A percentile compares a stretch with the other conserved stretches of the same genome.
Evolutionary conservation across 2,888 invertebrate genomes (phyloP).

Genomic region (Itoplectis maculator): DNA sequence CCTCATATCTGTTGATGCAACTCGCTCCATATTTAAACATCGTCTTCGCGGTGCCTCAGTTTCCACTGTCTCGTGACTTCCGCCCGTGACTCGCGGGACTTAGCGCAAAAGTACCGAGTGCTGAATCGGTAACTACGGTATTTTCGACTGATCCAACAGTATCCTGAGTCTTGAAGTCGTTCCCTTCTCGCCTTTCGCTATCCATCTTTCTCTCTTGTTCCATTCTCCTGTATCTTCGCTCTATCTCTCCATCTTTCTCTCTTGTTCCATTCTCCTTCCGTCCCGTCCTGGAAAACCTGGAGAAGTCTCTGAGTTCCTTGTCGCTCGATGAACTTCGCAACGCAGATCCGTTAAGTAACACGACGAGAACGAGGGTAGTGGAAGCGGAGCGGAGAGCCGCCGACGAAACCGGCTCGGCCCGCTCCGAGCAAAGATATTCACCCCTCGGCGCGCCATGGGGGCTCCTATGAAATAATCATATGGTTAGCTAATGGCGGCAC

Average conservation of each 20-base stretch:
- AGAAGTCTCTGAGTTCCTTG: conserved; percentile 35
- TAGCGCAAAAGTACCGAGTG: conserved; percentile 21
- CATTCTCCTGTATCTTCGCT: conserved; percentile 43
- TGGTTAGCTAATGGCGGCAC: conserved; percentile 84
- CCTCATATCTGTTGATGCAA: background rate
- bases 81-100: background rate
- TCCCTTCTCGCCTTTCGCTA: conserved; percentile 24
- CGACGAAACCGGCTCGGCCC: conserved; percentile 63
- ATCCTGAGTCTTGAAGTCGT: background rate
- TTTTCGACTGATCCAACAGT: conserved; percentile 44
- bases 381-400: conserved; percentile 14
- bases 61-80: background rate
- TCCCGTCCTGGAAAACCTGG: conserved; percentile 14
- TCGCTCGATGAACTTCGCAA: conserved; percentile 42
- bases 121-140: conserved; percentile 41
- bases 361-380: conserved; percentile 24
- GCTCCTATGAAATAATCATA: conserved; percentile 84
- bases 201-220: conserved; percentile 9
- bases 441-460: conserved; percentile 73
- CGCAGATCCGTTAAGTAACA: conserved; percentile 69
- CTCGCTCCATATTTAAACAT: background rate
- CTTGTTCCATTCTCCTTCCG: conserved; percentile 27
- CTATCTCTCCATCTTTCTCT: conserved; percentile 17
- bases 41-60: background rate
- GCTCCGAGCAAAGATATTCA: conserved; percentile 78